These are phyloP conservation scores for Halcyon leucocephala DNA, from an alignment of 2,797 vertebrate species.

Conservation along the genomic window DNA sequence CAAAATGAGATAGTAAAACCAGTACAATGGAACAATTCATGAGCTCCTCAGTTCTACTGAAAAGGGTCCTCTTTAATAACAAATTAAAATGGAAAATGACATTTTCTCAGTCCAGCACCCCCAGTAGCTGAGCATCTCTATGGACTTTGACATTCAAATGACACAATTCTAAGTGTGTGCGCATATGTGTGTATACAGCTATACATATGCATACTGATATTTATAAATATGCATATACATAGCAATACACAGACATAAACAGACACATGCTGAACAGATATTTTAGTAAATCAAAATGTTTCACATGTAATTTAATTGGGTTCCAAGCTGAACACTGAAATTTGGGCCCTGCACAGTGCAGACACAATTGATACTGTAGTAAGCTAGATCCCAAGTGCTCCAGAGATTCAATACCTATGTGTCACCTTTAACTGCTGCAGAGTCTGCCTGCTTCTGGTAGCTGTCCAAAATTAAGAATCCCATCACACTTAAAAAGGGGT, in stretches of 20 bases:
- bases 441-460: background rate
- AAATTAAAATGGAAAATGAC: conserved; percentile 38
- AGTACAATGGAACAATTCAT: conserved; percentile 12
- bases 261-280: background rate
- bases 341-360: background rate
- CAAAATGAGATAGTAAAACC: conserved; percentile 47
- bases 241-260: background rate
- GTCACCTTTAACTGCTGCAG: background rate
- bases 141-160: background rate
- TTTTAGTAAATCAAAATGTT: conserved; percentile 1
- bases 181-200: background rate
- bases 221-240: conserved; percentile 25
- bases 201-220: conserved; percentile 22
- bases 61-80: background rate
- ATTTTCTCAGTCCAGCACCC: background rate
- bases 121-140: background rate
- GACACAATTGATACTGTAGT: background rate
- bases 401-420: background rate
- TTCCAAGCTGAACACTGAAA: conserved; percentile 5
- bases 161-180: background rate
- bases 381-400: background rate
- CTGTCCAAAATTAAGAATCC: background rate
- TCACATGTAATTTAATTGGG: background rate
- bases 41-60: background rate
- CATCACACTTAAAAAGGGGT: background rate